phyloP scores from a whole-genome alignment of 2,888 invertebrate species.

The Alloscopus bannaensis region DNA sequence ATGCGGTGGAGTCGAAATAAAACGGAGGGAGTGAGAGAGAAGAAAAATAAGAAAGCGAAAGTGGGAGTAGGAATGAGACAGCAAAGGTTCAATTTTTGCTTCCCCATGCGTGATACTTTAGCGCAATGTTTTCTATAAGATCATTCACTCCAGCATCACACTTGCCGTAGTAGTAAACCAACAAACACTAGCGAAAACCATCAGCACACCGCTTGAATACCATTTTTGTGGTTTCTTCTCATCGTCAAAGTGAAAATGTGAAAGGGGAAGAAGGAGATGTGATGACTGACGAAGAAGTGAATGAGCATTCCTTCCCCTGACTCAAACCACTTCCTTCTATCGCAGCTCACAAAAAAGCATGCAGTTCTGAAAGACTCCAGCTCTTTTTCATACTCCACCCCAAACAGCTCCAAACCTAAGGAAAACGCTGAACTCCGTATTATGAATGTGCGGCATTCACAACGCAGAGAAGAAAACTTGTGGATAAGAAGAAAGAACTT shows the following conservation, averaged over 20 bases:
- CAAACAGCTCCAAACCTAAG: no score
- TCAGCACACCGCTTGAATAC: slow-evolving; percentile 53
- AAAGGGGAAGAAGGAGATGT: slow-evolving; percentile 48
- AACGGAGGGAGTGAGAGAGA: slow-evolving; percentile 27
- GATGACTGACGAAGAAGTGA: slow-evolving; percentile 47
- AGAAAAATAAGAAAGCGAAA: slow-evolving; percentile 16
- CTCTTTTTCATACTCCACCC: no score
- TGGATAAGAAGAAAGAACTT: no score
- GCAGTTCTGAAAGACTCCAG: no score
- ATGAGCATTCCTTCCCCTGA: slow-evolving; percentile 42
- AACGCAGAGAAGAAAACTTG: no score
- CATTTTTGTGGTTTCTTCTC: slow-evolving; percentile 56
- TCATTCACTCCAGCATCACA: slow-evolving; percentile 39
- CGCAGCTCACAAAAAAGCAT: neutral
- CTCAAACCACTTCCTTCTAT: slow-evolving; percentile 20
- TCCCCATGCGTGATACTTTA: slow-evolving; percentile 47
- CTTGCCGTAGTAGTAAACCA: slow-evolving; percentile 8
- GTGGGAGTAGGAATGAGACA: slow-evolving; percentile 6
- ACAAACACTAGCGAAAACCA: slow-evolving; percentile 32
- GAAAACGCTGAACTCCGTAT: no score
- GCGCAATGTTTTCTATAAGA: slow-evolving; percentile 43
- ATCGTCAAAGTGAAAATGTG: slow-evolving; percentile 50
- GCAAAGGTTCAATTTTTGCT: slow-evolving; percentile 51
- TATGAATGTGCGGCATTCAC: no score
- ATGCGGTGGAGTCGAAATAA: neutral